These are phyloP conservation scores for Chaetophractus vellerosus DNA, from an alignment of 2,797 vertebrate genomes.

Conservation along the genomic window DNA sequence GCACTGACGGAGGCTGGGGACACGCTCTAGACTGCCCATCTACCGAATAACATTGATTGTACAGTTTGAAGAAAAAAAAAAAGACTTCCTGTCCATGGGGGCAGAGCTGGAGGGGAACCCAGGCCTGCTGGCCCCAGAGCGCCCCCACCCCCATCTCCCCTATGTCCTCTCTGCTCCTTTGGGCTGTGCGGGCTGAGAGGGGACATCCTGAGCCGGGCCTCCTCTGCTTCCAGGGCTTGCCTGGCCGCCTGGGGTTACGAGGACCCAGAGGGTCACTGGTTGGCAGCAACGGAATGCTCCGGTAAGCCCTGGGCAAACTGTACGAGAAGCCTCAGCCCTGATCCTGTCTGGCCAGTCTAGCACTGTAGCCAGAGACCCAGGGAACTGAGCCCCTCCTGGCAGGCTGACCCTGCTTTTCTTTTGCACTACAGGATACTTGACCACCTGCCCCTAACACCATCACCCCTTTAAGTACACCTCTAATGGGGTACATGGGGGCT, in stretches of 20 bases:
- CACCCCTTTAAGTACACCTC: accelerated
- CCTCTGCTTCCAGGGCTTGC: background rate
- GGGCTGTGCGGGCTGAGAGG: background rate
- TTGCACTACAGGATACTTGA: background rate
- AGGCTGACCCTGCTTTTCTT: background rate
- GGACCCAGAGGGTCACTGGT: background rate
- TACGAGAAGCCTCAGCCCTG: background rate
- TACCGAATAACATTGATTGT: too few species aligned
- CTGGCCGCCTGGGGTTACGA: background rate
- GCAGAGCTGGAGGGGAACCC: background rate
- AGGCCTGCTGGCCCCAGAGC: background rate
- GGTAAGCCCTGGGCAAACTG: background rate
- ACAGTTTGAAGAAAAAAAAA: too few species aligned
- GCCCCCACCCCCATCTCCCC: too few species aligned
- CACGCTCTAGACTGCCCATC: background rate
- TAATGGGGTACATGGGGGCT: background rate
- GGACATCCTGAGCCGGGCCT: background rate
- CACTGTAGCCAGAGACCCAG: background rate
- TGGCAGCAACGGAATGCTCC: too few species aligned
- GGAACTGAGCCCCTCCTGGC: background rate
- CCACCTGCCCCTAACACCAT: too few species aligned
- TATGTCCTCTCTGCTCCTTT: accelerated
- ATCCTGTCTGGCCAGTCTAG: background rate
- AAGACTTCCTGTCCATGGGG: background rate
- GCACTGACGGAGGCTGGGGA: background rate